phyloP scores from a whole-genome alignment of 2,113 vertebrate species.

The Sterrhoptilus dennistouni region DNA sequence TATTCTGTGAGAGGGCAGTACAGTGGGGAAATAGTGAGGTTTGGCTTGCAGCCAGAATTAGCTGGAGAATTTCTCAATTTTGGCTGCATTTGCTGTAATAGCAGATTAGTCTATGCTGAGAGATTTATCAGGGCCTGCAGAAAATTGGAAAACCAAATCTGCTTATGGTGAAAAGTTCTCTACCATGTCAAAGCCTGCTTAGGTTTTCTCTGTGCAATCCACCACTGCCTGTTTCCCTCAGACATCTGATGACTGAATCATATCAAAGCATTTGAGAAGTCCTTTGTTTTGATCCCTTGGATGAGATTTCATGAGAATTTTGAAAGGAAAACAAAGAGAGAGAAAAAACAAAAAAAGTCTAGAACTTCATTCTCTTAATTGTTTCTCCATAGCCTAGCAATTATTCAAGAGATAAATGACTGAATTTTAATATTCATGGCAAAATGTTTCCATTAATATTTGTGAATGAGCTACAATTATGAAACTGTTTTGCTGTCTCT shows the following conservation, averaged over 20 bases:
- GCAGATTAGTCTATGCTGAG: neutral
- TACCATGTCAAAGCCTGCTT: neutral
- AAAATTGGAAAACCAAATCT: constrained; percentile 38
- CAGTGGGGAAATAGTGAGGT: neutral
- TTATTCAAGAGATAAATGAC: neutral
- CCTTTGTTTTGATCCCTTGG: neutral
- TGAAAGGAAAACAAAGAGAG: neutral
- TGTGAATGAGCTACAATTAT: neutral
- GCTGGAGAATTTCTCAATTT: constrained; percentile 19
- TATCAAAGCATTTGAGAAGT: neutral
- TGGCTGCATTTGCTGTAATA: constrained; percentile 3
- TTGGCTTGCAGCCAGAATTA: constrained; percentile 14
- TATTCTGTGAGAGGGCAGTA: neutral
- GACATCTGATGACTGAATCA: neutral
- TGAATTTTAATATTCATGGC: neutral
- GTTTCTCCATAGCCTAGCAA: neutral
- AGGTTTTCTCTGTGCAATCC: neutral
- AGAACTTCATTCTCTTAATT: neutral
- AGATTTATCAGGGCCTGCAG: neutral
- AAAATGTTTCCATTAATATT: neutral
- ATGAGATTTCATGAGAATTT: neutral
- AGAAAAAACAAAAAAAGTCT: neutral
- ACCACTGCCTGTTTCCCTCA: neutral
- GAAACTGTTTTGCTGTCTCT: neutral
- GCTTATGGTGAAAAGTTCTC: neutral